Conservation (phyloP, 1,140 invertebrate genomes). For the Rhagoletis zephyria region DNA sequence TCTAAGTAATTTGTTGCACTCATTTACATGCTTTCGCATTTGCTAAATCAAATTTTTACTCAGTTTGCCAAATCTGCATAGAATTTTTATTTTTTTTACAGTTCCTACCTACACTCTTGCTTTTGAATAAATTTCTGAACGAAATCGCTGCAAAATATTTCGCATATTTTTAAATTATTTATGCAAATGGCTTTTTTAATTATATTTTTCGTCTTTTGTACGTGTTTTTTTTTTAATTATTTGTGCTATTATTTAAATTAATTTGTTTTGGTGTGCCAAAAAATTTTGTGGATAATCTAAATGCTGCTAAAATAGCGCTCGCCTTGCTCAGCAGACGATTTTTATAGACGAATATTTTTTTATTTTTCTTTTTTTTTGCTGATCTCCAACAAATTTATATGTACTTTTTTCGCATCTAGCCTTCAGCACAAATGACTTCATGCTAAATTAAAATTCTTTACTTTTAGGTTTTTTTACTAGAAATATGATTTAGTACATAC, state of each 20-base stretch:
- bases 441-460: too few relatives aligned
- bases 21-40: background rate
- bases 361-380: background rate
- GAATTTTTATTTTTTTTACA: too few relatives aligned
- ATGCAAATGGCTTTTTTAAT: background rate
- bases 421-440: too few relatives aligned
- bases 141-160: background rate
- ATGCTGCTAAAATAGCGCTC: background rate
- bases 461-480: too few relatives aligned
- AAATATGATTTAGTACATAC: too few relatives aligned
- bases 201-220: background rate
- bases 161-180: conserved; percentile 23
- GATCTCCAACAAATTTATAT: too few relatives aligned
- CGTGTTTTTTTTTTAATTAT: background rate
- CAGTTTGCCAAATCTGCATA: too few relatives aligned
- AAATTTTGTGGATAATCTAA: background rate
- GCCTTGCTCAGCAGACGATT: background rate
- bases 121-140: background rate
- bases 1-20: background rate
- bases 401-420: too few relatives aligned
- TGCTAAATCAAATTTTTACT: background rate
- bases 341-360: background rate
- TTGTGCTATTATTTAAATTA: background rate
- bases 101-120: background rate
- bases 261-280: background rate